Conservation (phyloP, 2,888 invertebrate genomes). For the Erebia ligea region DNA sequence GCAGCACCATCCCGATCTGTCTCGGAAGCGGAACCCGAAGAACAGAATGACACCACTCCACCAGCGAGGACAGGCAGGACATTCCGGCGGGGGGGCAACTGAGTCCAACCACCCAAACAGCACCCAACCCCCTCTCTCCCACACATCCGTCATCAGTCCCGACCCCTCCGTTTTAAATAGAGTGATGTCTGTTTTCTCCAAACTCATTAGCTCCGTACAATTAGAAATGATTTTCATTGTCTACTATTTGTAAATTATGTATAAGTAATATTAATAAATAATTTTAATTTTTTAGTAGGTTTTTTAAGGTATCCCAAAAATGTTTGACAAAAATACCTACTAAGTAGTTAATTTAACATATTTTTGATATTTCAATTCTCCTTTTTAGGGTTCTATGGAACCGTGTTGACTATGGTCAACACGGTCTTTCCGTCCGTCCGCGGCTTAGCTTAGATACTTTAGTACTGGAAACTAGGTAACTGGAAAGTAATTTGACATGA, state of each 20-base stretch:
- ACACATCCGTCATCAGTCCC: conserved; percentile 31
- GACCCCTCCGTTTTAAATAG: conserved; percentile 17
- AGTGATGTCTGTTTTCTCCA: conserved; percentile 40
- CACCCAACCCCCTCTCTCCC: conserved; percentile 30
- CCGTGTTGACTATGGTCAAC: no score
- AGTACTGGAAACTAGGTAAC: no score
- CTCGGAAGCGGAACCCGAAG: conserved; percentile 63
- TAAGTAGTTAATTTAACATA: no score
- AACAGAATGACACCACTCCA: conserved; percentile 61
- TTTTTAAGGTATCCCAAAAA: conserved; percentile 27
- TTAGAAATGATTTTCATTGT: conserved; percentile 61
- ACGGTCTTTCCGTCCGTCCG: no score
- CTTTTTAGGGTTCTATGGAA: no score
- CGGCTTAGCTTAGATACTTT: no score
- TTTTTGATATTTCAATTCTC: no score
- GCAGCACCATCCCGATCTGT: conserved; percentile 65
- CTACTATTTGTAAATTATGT: conserved; percentile 74
- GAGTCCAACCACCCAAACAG: conserved; percentile 38
- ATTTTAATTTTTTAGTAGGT: conserved; percentile 49
- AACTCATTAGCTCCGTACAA: conserved; percentile 52
- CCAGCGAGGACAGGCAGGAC: conserved; percentile 57
- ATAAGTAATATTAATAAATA: conserved; percentile 76
- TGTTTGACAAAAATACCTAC: background rate
- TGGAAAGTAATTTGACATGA: no score
- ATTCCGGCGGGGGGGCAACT: conserved; percentile 66